Conservation (phyloP, 2,113 vertebrate genomes). For the Bettongia penicillata region DNA sequence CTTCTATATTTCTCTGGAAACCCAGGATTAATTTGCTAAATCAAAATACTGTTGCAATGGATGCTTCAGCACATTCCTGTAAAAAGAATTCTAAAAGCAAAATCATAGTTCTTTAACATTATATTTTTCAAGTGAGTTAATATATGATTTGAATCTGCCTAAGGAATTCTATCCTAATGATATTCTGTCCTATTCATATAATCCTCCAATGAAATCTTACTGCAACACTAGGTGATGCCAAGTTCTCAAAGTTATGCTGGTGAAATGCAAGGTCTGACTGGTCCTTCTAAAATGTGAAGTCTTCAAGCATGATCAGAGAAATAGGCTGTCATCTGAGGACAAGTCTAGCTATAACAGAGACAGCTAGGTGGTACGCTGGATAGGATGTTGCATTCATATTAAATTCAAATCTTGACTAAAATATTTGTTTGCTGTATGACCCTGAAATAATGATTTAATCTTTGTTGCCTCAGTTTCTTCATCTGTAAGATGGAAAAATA, state of each 20-base stretch:
- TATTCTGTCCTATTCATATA: neutral
- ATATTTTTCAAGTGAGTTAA: neutral
- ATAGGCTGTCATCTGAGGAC: neutral
- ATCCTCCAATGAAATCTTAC: neutral
- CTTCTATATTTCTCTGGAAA: neutral
- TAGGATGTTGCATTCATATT: neutral
- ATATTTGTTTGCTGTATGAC: neutral
- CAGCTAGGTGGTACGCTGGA: too few relatives aligned
- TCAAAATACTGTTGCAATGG: neutral
- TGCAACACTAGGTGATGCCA: neutral
- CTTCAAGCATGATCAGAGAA: neutral
- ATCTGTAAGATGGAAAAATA: neutral
- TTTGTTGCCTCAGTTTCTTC: too few relatives aligned
- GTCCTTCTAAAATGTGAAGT: neutral
- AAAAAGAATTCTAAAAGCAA: neutral
- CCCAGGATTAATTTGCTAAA: neutral
- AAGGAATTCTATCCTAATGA: neutral
- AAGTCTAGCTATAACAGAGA: neutral
- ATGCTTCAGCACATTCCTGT: neutral
- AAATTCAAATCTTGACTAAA: neutral
- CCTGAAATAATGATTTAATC: neutral
- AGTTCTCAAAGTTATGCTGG: neutral
- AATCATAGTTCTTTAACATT: neutral
- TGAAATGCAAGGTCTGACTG: neutral
- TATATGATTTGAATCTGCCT: neutral